Evolutionary conservation across 2,888 invertebrate species (phyloP).

Genomic region (Agrotis segetum): DNA sequence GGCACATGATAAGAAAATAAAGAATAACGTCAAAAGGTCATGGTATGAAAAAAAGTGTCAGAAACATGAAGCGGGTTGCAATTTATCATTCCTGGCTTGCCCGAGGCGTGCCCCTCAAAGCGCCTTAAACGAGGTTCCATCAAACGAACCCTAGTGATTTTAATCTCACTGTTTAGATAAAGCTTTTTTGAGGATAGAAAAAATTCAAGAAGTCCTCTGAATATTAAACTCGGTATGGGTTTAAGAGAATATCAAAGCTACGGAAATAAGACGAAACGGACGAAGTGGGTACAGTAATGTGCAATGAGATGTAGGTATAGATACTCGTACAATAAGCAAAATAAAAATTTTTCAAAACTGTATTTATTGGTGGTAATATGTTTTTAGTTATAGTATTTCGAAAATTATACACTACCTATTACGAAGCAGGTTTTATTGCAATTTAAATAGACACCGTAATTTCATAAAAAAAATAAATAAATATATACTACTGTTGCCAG

Average conservation of each 20-base stretch:
- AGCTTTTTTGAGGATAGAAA: conserved; percentile 71
- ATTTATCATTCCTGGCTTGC: conserved; percentile 82
- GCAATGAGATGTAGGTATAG: no score
- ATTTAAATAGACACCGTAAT: no score
- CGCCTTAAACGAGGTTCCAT: conserved; percentile 75
- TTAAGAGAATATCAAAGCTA: conserved; percentile 66
- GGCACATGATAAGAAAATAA: conserved; percentile 82
- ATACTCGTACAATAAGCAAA: no score
- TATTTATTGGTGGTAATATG: no score
- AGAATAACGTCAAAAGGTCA: conserved; percentile 77
- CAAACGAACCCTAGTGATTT: conserved; percentile 80
- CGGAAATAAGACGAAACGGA: conserved; percentile 54
- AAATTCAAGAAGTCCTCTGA: conserved; percentile 71
- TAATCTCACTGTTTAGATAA: conserved; percentile 84
- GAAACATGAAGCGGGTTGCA: conserved; percentile 79
- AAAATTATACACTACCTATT: no score
- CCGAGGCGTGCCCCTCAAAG: conserved; percentile 79
- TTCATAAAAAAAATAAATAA: no score
- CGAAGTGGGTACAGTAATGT: conserved; percentile 16
- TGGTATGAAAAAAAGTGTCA: conserved; percentile 80
- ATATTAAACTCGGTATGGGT: conserved; percentile 72
- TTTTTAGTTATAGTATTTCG: no score
- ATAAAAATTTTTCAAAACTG: no score
- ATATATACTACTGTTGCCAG: no score
- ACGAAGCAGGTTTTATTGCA: no score